phyloP scores from a whole-genome alignment of 1,140 invertebrate species.

The Mya arenaria region DNA sequence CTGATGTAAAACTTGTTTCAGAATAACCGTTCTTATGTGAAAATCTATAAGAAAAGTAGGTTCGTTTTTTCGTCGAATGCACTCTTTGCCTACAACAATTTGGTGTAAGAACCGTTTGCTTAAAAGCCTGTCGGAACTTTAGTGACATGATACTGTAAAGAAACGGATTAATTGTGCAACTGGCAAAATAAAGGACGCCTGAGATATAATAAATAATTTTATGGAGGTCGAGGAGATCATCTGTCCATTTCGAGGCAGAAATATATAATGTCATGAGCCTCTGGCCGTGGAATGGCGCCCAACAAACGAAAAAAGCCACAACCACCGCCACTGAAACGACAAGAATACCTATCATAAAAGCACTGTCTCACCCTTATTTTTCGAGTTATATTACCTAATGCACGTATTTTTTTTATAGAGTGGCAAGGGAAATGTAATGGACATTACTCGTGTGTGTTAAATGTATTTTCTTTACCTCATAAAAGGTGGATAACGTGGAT shows the following conservation, averaged over 20 bases:
- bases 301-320: conserved; percentile 96
- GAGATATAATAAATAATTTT: conserved; percentile 50
- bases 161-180: conserved; percentile 94
- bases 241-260: conserved; percentile 30
- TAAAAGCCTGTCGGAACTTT: conserved; percentile 91
- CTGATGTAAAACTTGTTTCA: conserved; percentile 64
- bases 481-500: too few relatives aligned
- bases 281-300: conserved; percentile 96
- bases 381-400: too few relatives aligned
- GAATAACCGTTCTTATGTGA: conserved; percentile 64
- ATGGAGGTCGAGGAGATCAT: conserved; percentile 22
- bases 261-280: conserved; percentile 90
- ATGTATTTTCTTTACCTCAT: too few relatives aligned
- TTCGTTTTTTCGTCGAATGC: conserved; percentile 33
- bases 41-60: conserved; percentile 65
- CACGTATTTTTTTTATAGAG: too few relatives aligned
- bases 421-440: too few relatives aligned
- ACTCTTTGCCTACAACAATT: conserved; percentile 57
- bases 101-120: conserved; percentile 70
- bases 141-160: conserved; percentile 95
- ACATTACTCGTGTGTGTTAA: too few relatives aligned
- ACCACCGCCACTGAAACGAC: conserved; percentile 97
- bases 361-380: too few relatives aligned
- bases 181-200: conserved; percentile 88
- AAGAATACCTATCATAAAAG: too few relatives aligned